Evolutionary conservation across 1,140 invertebrate genomes (phyloP).

Genomic region (Drosophila kanapiae): DNA sequence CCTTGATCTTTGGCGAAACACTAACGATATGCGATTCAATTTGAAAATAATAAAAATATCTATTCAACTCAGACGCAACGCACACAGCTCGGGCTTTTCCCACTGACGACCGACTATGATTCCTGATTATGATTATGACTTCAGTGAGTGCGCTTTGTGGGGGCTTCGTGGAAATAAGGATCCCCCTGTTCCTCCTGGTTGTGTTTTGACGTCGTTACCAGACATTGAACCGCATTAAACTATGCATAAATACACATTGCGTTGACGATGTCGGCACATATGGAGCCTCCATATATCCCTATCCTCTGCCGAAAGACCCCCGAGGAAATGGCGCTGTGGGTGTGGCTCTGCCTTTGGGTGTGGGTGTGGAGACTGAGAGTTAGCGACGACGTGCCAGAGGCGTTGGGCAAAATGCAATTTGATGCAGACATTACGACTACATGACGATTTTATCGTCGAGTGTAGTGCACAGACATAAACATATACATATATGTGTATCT

Average conservation of each 20-base stretch:
- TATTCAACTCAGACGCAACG: constrained; percentile 46
- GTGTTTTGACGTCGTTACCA: constrained; percentile 81
- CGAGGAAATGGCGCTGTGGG: background rate
- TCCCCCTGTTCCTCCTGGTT: constrained; percentile 50
- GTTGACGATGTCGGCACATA: constrained; percentile 67
- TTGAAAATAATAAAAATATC: constrained; percentile 80
- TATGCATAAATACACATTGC: constrained; percentile 83
- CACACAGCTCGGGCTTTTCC: constrained; percentile 14
- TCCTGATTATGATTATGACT: constrained; percentile 79
- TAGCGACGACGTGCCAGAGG: constrained; percentile 40
- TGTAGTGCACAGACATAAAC: constrained; percentile 70
- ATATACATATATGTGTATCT: constrained; percentile 62
- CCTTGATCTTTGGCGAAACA: constrained; percentile 24
- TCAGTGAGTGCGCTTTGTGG: constrained; percentile 31
- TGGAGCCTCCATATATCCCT: constrained; percentile 41
- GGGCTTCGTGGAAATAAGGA: constrained; percentile 2
- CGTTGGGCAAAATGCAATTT: constrained; percentile 75
- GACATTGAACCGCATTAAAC: constrained; percentile 83
- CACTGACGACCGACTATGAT: constrained; percentile 60
- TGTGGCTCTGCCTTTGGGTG: background rate
- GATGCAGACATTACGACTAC: constrained; percentile 82
- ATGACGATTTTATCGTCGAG: constrained; percentile 83
- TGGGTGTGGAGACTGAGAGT: constrained; percentile 13
- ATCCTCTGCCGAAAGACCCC: constrained; percentile 15
- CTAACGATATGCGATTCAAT: constrained; percentile 78